phyloP scores from a whole-genome alignment of 2,797 vertebrate species.

The Anguilla obscura region DNA sequence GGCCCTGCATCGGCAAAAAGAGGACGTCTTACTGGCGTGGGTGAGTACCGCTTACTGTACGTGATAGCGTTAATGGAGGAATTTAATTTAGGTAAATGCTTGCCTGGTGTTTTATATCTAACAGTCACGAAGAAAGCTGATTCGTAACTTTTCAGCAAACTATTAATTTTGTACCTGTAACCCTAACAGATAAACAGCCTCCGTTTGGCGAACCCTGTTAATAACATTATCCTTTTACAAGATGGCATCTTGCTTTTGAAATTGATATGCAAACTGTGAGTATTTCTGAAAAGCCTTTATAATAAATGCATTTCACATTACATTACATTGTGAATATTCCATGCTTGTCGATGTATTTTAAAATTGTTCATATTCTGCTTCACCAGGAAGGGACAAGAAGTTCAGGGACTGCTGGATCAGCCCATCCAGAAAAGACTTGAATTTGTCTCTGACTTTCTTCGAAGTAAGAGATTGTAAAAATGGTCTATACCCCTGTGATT shows the following conservation, averaged over 20 bases:
- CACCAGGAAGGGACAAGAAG: constrained; percentile 71
- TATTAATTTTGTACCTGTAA: neutral
- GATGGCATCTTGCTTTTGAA: constrained; percentile 77
- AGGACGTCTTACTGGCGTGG: constrained; percentile 74
- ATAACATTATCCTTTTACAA: constrained; percentile 68
- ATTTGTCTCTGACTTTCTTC: constrained; percentile 74
- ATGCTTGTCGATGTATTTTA: neutral
- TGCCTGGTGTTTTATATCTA: neutral
- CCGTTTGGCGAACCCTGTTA: constrained; percentile 61
- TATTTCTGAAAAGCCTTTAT: neutral
- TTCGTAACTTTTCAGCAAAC: neutral
- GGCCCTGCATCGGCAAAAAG: constrained; percentile 64
- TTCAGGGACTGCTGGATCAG: constrained; percentile 54
- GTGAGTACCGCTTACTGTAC: constrained; percentile 54
- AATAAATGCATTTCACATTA: neutral
- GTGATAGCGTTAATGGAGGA: neutral
- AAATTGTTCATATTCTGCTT: neutral
- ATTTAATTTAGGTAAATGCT: neutral
- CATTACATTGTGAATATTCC: neutral
- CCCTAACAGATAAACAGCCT: constrained; percentile 78
- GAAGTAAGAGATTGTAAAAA: constrained; percentile 71
- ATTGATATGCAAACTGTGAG: constrained; percentile 83
- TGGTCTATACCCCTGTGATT: no score
- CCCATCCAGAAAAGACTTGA: constrained; percentile 66
- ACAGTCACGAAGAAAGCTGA: neutral